Base-by-base conservation (phyloP, 1,140 invertebrate genomes). In the Cephus cinctus region DNA sequence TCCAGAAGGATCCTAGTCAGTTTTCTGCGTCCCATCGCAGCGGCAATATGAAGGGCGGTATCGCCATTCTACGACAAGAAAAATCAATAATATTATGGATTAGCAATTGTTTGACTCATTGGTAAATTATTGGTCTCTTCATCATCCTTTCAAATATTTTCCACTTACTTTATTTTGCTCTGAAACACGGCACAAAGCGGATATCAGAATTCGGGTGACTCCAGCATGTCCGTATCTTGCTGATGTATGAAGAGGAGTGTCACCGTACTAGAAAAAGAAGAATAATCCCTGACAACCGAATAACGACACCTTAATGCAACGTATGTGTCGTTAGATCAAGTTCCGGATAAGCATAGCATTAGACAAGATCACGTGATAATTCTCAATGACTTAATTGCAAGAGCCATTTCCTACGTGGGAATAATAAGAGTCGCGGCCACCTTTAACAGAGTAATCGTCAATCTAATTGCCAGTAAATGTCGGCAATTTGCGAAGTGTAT, bases 211-310 rank as follows among this genome's bases (percentile, higher is more conserved):
- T 19, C 95, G 79, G 0, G 90, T 90, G 21, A 98, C 96, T 12
- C 97, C 96, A 0, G 94, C 96, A 75, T 98, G 95, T 1, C 96
- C 96, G 63, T 91, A 97, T 9, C 96, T 82, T 1, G 94, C 92
- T 5, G 94, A 90, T 3, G 96, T 98, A 71, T 98, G 96, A 12
- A 98, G 76, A 0, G 95, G 86, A 0, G 94, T 96, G 64, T 98
- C 94, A n/a, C 95, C 94, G 69, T 96, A 97, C 89, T 94, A 73
- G 50, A 82, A 83, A 59, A 38, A 54, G 44, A 58, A 47, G 55
- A 46, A 48, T 38, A 43, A 20, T n/a, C n/a, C n/a, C n/a, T n/a
- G n/a, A n/a, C n/a, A n/a, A n/a, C n/a, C n/a, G n/a, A n/a, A n/a
- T n/a, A n/a, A n/a, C n/a, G n/a, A n/a, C n/a, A n/a, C n/a, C n/a